Evolutionary conservation across 2,113 vertebrate genomes (phyloP).

Genomic region (Dendrocopos noguchii): DNA sequence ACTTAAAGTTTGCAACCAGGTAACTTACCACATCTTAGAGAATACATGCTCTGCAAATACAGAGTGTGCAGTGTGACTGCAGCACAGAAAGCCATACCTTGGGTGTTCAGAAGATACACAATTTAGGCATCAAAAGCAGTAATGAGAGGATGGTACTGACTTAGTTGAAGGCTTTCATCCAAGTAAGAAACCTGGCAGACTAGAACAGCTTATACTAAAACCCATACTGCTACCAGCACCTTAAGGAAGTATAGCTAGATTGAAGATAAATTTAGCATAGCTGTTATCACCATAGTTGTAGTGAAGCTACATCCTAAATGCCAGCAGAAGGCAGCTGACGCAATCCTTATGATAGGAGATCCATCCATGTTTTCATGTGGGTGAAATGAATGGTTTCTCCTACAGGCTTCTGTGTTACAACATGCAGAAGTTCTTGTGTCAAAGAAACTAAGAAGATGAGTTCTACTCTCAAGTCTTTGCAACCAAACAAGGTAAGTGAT

Average conservation of each 20-base stretch:
- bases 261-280: background rate
- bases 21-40: background rate
- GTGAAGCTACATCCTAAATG: background rate
- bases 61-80: background rate
- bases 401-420: background rate
- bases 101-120: background rate
- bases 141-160: background rate
- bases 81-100: background rate
- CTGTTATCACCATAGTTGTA: background rate
- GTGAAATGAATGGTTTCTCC: background rate
- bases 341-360: background rate
- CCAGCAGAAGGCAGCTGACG: background rate
- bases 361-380: background rate
- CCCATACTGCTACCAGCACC: background rate
- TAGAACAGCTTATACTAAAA: background rate
- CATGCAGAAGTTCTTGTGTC: background rate
- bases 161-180: background rate
- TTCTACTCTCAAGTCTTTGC: background rate
- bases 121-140: background rate
- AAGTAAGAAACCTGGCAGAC: background rate
- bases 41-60: background rate
- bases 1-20: background rate
- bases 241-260: background rate
- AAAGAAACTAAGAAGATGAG: background rate
- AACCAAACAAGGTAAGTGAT: background rate